phyloP scores from a whole-genome alignment of 1,140 invertebrate species.

The Mycetomoellerius zeteki region DNA sequence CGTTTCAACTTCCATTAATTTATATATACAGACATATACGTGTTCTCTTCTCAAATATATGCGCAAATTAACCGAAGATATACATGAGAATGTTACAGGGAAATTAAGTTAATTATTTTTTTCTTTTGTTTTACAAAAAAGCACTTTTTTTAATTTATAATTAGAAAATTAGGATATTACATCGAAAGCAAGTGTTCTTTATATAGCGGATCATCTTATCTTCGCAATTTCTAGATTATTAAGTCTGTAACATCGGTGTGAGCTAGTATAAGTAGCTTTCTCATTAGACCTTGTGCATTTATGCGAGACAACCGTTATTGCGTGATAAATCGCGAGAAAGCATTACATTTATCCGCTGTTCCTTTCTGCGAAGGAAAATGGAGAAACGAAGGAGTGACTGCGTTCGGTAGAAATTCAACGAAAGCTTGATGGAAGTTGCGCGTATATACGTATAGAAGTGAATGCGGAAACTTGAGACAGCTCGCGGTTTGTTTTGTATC shows the following conservation, averaged over 20 bases:
- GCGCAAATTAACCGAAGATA: neutral
- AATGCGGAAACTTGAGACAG: constrained; percentile 58
- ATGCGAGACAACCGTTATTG: neutral
- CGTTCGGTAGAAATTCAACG: constrained; percentile 26
- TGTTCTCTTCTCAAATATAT: neutral
- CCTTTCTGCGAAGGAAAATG: constrained; percentile 29
- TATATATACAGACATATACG: neutral
- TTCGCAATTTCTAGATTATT: constrained; percentile 1
- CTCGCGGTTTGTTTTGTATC: constrained; percentile 1
- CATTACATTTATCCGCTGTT: neutral
- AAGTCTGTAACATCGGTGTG: neutral
- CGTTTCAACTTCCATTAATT: neutral
- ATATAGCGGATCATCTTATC: neutral
- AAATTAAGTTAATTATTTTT: neutral
- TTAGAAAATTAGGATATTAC: neutral
- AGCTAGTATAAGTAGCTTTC: neutral
- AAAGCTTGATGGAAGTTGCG: constrained; percentile 3
- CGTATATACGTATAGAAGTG: neutral
- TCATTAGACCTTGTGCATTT: constrained; percentile 27
- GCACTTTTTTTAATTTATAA: neutral
- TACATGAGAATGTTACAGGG: neutral
- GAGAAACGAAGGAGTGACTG: neutral
- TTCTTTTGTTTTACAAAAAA: neutral
- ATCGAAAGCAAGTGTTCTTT: neutral
- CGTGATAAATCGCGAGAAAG: neutral